These are phyloP conservation scores for Mallateleia sp. DNA, from an alignment of 2,888 invertebrate species.

Conservation along the genomic window DNA sequence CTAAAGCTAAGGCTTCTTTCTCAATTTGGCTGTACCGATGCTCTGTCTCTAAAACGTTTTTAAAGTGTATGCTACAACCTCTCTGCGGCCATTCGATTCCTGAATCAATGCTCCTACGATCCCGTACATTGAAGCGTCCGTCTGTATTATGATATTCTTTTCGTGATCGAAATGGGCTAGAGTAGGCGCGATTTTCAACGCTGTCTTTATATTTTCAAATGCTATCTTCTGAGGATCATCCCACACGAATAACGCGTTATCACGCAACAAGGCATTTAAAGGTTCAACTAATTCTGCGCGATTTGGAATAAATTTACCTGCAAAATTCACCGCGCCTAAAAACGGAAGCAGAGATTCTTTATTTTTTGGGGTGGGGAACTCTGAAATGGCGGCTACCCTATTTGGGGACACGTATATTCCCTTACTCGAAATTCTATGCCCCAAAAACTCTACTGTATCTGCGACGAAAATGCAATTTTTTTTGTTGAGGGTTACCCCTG, in stretches of 20 bases:
- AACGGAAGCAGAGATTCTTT: slow-evolving; percentile 77
- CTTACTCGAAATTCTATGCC: slow-evolving; percentile 79
- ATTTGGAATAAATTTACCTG: slow-evolving; percentile 78
- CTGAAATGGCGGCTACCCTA: slow-evolving; percentile 73
- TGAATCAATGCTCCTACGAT: slow-evolving; percentile 85
- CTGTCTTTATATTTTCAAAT: slow-evolving; percentile 82
- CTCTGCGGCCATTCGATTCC: slow-evolving; percentile 71
- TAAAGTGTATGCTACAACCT: slow-evolving; percentile 85
- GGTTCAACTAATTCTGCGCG: background rate
- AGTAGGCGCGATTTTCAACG: slow-evolving; percentile 81
- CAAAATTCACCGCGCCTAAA: slow-evolving; percentile 78
- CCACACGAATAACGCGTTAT: slow-evolving; percentile 78
- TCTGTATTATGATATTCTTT: slow-evolving; percentile 68
- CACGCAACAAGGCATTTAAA: slow-evolving; percentile 77
- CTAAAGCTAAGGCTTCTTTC: slow-evolving; percentile 86
- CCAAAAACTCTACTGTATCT: slow-evolving; percentile 79
- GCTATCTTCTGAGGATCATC: slow-evolving; percentile 74
- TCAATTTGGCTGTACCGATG: slow-evolving; percentile 87
- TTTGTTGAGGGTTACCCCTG: slow-evolving; percentile 80
- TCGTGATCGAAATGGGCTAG: slow-evolving; percentile 84
- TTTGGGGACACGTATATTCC: slow-evolving; percentile 77
- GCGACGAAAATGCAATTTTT: slow-evolving; percentile 82
- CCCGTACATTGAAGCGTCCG: slow-evolving; percentile 85
- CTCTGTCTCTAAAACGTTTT: slow-evolving; percentile 81
- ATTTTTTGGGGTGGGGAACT: slow-evolving; percentile 78